Conservation (phyloP, 2,113 vertebrate genomes). For the Notothenia rossii region DNA sequence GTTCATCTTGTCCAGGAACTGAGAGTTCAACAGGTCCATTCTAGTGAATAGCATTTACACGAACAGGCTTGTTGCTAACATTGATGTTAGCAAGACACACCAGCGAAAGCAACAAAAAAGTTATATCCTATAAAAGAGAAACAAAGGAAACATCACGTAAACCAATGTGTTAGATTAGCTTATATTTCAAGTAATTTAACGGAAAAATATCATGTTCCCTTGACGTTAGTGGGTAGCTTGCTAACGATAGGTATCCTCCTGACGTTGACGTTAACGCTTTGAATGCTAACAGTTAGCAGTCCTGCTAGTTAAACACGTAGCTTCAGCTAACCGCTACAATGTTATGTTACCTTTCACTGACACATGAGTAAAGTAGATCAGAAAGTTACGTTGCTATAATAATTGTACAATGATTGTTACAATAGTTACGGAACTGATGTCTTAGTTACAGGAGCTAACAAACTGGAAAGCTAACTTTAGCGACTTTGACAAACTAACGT, state of each 20-base stretch:
- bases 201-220: fast-evolving
- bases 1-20: constrained; percentile 99
- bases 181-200: neutral
- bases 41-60: constrained; percentile 93
- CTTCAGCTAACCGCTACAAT: neutral
- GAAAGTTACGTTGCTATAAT: neutral
- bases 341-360: neutral
- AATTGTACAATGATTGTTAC: neutral
- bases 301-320: constrained; percentile 17
- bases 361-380: neutral
- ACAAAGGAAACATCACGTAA: neutral
- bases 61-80: constrained; percentile 83
- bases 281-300: neutral
- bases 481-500: constrained; percentile 37
- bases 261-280: constrained; percentile 5
- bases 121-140: constrained; percentile 18
- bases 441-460: neutral
- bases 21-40: constrained; percentile 99
- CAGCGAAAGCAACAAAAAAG: constrained; percentile 71
- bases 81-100: constrained; percentile 81
- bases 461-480: constrained; percentile 24
- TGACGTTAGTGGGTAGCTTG: neutral
- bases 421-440: neutral
- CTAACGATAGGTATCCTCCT: neutral
- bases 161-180: fast-evolving